Evolutionary conservation across 2,113 vertebrate genomes (phyloP).

Genomic region (Microcebus lehilahytsara): DNA sequence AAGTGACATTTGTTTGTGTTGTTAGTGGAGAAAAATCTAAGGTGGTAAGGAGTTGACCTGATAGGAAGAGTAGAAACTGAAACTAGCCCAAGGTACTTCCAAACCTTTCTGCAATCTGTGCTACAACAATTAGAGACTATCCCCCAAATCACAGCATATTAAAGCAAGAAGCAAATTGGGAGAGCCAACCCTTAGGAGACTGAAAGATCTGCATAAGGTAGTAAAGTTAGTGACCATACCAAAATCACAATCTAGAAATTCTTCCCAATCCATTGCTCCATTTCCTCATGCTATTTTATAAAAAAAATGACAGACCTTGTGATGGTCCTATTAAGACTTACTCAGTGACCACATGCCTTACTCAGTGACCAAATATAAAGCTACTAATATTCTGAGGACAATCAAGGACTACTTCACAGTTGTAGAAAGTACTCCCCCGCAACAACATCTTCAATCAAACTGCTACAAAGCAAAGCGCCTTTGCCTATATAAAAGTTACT

Average conservation of each 20-base stretch:
- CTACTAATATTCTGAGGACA: background rate
- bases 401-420: background rate
- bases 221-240: background rate
- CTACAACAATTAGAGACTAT: background rate
- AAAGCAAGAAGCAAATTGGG: background rate
- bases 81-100: background rate
- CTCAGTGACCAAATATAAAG: background rate
- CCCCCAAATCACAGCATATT: background rate
- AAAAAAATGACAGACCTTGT: background rate
- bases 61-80: background rate
- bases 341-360: background rate
- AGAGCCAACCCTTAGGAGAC: background rate
- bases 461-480: background rate
- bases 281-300: background rate
- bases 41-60: background rate
- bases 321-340: background rate
- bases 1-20: background rate
- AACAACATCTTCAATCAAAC: background rate
- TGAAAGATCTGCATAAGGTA: background rate
- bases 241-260: conserved; percentile 34
- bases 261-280: background rate
- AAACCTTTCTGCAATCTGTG: conserved; percentile 6
- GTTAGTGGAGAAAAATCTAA: conserved; percentile 38
- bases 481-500: background rate
- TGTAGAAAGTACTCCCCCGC: background rate